Percentiles rank a stretch among this genome's conserved stretches.
phyloP scores from a whole-genome alignment of 2,888 invertebrate species.

The Odontocolon sp. region DNA sequence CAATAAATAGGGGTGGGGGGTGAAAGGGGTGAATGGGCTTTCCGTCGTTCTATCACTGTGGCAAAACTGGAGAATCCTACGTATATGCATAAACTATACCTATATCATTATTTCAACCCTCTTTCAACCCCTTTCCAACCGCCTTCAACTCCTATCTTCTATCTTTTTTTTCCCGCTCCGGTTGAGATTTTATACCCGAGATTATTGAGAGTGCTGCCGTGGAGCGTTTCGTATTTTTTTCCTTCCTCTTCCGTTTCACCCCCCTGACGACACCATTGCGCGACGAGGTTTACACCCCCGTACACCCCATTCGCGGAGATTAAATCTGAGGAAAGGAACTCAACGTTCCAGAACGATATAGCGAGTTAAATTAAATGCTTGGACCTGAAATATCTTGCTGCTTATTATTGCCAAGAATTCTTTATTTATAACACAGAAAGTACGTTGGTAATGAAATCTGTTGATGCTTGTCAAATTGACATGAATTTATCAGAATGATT shows the following conservation, averaged over 20 bases:
- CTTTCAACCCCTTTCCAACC: not conserved
- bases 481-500: no score
- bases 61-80: no score
- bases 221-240: conserved; percentile 21
- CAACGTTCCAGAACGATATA: not conserved
- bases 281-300: conserved; percentile 24
- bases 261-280: conserved; percentile 4
- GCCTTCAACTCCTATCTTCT: conserved; percentile 15
- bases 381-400: not conserved
- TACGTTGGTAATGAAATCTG: no score
- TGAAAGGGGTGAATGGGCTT: no score
- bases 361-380: not conserved
- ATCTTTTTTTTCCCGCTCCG: conserved; percentile 34
- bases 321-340: conserved; percentile 28
- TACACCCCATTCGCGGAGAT: conserved; percentile 12
- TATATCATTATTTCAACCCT: conserved; percentile 5
- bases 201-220: conserved; percentile 49
- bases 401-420: no score
- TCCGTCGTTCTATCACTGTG: no score
- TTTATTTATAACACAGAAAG: no score
- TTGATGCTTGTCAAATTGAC: no score
- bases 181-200: conserved; percentile 46
- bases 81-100: not conserved
- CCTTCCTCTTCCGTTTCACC: not conserved
- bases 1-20: no score